phyloP scores from a whole-genome alignment of 2,113 vertebrate genomes.

The Prionailurus bengalensis region DNA sequence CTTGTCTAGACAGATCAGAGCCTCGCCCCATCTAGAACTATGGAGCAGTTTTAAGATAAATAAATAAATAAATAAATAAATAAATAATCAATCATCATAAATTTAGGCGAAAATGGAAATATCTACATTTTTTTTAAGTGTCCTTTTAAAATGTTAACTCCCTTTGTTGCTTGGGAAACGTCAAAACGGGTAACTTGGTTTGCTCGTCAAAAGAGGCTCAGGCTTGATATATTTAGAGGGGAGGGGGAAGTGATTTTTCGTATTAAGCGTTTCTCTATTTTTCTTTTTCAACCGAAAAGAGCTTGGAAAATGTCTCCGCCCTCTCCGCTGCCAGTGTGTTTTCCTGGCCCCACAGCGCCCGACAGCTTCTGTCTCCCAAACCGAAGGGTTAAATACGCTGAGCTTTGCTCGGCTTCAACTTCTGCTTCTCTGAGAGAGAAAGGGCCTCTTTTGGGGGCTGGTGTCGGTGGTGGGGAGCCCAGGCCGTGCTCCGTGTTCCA shows the following conservation, averaged over 20 bases:
- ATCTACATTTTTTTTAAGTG: constrained; percentile 61
- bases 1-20: neutral
- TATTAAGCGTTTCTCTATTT: constrained; percentile 47
- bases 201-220: constrained; percentile 51
- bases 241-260: neutral
- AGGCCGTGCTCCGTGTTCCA: neutral
- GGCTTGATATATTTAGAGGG: constrained; percentile 57
- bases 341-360: constrained; percentile 41
- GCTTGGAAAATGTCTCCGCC: constrained; percentile 70
- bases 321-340: neutral
- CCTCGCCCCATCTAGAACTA: neutral
- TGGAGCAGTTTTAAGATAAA: neutral
- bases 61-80: neutral
- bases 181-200: constrained; percentile 62
- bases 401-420: neutral
- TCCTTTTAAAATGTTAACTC: constrained; percentile 60
- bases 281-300: constrained; percentile 63
- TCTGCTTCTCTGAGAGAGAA: neutral
- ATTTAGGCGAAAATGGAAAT: constrained; percentile 57
- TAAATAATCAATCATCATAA: neutral
- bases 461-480: neutral
- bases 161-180: constrained; percentile 54
- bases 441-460: neutral
- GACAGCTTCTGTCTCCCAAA: neutral
- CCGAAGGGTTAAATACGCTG: neutral